Base-by-base conservation (phyloP, 2,797 vertebrate species). In the Coregonus suidteri region DNA sequence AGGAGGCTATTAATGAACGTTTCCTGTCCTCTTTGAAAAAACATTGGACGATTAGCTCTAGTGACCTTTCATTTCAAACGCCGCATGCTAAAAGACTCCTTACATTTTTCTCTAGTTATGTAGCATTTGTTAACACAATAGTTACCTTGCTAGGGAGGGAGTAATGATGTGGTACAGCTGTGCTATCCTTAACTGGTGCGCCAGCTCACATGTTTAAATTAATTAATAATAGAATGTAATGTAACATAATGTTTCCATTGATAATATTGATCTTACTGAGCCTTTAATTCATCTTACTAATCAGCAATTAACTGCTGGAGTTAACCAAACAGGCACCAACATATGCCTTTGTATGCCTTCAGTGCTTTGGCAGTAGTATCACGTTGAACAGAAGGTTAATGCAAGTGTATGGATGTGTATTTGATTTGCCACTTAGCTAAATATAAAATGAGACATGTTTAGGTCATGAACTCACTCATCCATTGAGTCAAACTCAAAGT, bases 281-380 rank as follows among this genome's bases (percentile, higher is more conserved):
- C 68, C 80, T 76, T 82, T 86, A 84, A 86, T 88, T 85, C 84
- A 35, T 72, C 79, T 73, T n/a, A 34, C 62, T 83, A 80, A 87
- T 86, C 69, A 1, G 16, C 84, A 79, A 86, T 84, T 85, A 81
- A 84, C 73, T 37, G 76, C 6, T 52, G 25, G 71, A 72, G 47
- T 1, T n/a, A 47, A 76, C n/a, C 71, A 20, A 84, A 77, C 82
- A 74, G 79, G 83, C 73, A 81, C 76, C 30, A n/a, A 56, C 67
- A 68, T 18, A 70, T 87, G 84, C 88, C 82, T 35, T 90, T 59
- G 56, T 59, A 18, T 4, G 16, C 86, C 86, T 0, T 0, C 0
- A 80, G 82, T 84, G 72, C 66, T 77, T 47, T 0, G 16, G 6
- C 4, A 1, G 0, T 1, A 76, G 68, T 65, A 1, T 11, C 41